Evolutionary conservation across 2,113 vertebrate species (phyloP), one percentile per base, ranked within the genome.

Genomic region (Stictonetta naevosa): DNA sequence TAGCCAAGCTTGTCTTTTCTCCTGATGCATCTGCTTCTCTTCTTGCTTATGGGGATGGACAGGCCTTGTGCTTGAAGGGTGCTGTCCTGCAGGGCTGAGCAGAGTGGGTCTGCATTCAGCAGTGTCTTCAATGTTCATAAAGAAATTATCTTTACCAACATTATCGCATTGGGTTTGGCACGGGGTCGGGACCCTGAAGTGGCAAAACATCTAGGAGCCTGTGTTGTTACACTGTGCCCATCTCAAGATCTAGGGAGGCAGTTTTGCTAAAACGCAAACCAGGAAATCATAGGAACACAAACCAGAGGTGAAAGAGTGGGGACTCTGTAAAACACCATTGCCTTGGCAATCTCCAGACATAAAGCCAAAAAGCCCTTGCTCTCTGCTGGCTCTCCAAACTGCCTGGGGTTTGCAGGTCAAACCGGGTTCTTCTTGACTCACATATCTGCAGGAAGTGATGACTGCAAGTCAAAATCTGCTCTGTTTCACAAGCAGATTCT

Each of bases 301-400:
- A 16, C 7, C 15, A 31, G 55, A 68, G 33, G 2, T 5, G 29
- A 50, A 80, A 15, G 17, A 40, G 33, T 3, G 7, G 1, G 10
- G 31, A 11, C 21, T 29, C 68, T 36, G 18, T 23, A 6, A 68
- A 63, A 11, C 22, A 56, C 21, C 42, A 26, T 21, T 59, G 59
- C 42, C 38, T 29, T 1, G 0, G 5, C 0, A 5, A 11, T 26
- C 44, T 19, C 34, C 62, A 66, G 22, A 22, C 44, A 25, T 4
- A 12, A 34, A n/a, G 14, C 25, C n/a, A 26, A 28, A 20, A 19
- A 64, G 21, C 42, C 4, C 46, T 14, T 71, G 23, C 55, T 55
- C 34, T 36, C 78, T 23, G 38, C 52, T n/a, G 50, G 21, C 33
- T 62, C 21, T 80, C 42, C 66, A 73, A 14, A 46, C 60, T 52